These are phyloP conservation scores for Zaprionus taronus DNA, from an alignment of 1,140 invertebrate genomes.

Conservation along the genomic window DNA sequence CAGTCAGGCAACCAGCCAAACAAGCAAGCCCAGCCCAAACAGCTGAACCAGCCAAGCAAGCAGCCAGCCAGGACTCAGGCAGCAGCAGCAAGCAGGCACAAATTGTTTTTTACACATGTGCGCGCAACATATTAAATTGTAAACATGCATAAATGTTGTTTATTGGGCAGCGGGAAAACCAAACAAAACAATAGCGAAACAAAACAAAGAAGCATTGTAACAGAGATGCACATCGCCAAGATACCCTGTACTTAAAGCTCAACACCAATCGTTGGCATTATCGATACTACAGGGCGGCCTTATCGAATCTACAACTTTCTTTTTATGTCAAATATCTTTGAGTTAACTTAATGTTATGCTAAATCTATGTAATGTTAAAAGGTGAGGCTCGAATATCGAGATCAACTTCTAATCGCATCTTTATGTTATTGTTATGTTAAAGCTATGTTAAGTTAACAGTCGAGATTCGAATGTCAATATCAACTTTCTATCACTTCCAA, in stretches of 20 bases:
- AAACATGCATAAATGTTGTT: constrained; percentile 73
- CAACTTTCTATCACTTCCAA: background rate
- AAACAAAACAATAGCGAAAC: constrained; percentile 41
- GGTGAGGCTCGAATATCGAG: background rate
- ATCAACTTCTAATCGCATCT: background rate
- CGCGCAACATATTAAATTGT: constrained; percentile 73
- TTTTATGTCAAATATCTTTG: no score
- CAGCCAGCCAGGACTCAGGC: constrained; percentile 9
- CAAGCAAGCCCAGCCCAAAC: constrained; percentile 5
- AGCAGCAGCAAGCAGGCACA: constrained; percentile 40
- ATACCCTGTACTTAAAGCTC: constrained; percentile 8
- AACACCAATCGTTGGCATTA: no score
- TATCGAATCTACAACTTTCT: no score
- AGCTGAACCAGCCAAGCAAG: constrained; percentile 15
- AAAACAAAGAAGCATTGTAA: constrained; percentile 13
- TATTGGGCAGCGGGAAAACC: constrained; percentile 54
- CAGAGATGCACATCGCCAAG: background rate
- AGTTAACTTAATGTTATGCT: no score
- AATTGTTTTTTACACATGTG: constrained; percentile 70
- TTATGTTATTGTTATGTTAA: no score
- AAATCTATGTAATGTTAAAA: no score
- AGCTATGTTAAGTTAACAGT: no score
- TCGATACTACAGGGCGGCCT: no score
- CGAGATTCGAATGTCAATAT: background rate
- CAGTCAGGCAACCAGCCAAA: constrained; percentile 20